Base-by-base conservation (phyloP, 1,140 invertebrate genomes). In the Heliconius eleuchia region DNA sequence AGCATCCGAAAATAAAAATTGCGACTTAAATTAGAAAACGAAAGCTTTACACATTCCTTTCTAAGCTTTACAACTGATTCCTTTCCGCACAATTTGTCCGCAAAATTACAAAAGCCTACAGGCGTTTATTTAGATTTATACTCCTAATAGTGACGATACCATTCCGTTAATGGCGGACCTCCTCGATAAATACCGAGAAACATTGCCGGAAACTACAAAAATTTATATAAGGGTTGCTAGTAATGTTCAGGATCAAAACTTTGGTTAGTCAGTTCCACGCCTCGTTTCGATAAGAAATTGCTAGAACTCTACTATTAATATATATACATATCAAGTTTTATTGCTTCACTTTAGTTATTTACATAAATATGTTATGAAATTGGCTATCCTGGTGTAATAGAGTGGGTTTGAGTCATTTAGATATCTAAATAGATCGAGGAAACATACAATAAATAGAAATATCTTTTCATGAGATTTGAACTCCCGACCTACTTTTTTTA, bases 71-170 rank as follows among this genome's bases (percentile, higher is more conserved):
- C 60, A 66, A 66, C 60, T 66, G 57, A 74, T 37, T 76, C 57
- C 60, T 76, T 46, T 70, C 71, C 37, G 16, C 60, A 13, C 57
- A 27, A 37, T 73, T 57, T 73, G 60, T 78, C 55, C 30, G 46
- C 71, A 30, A 72, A 78, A 78, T 78, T 78, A 57, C 71, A 52
- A 57, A 73, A 34, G 71, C 70, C 57, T 72, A 66, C 71, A 75
- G 60, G 57, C 78, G 39, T 46, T 79, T 74, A 74, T 75, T 75
- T 73, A 74, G 78, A 79, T 74, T 75, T 75, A 79, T 60, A 73
- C 30, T 74, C 23, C 73, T 71, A 75, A 75, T 74, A 79, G 73
- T 74, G 73, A 75, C 73, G 73, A 75, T 75, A 46, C 73, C 39
- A 66, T 79, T 73, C 42, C 16, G 39, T 57, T 74, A 71, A 74